Conservation (phyloP, 2,888 invertebrate genomes). For the Hyalella azteca region DNA sequence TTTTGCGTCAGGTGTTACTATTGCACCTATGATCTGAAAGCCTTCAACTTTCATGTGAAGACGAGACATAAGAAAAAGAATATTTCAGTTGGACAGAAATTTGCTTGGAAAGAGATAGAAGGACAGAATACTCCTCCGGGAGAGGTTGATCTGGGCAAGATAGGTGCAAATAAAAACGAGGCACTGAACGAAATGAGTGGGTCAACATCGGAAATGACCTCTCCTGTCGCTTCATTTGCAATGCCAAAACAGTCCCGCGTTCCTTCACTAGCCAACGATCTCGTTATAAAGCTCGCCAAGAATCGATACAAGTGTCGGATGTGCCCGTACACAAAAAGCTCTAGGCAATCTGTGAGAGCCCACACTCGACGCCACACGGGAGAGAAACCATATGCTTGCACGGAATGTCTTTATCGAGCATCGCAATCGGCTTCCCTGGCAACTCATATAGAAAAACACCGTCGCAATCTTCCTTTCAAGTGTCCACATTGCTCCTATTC, state of each 20-base stretch:
- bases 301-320: not conserved
- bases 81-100: no score
- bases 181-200: no score
- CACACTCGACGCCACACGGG: slow-evolving; percentile 54
- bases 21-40: not conserved
- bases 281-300: not conserved
- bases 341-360: not conserved
- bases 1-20: not conserved
- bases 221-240: no score
- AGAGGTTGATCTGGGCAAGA: no score
- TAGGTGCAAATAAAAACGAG: no score
- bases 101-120: not conserved
- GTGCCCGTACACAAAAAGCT: not conserved
- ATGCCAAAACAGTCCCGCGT: no score
- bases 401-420: slow-evolving; percentile 50
- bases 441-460: slow-evolving; percentile 49
- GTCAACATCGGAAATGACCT: no score
- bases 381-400: slow-evolving; percentile 55
- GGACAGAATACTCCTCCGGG: no score
- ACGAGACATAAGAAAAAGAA: not conserved
- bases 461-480: slow-evolving; percentile 39
- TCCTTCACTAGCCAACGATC: no score
- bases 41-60: not conserved
- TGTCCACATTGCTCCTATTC: slow-evolving; percentile 21
- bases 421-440: slow-evolving; percentile 47